phyloP scores from a whole-genome alignment of 2,797 vertebrate genomes.

The Myioborus miniatus region DNA sequence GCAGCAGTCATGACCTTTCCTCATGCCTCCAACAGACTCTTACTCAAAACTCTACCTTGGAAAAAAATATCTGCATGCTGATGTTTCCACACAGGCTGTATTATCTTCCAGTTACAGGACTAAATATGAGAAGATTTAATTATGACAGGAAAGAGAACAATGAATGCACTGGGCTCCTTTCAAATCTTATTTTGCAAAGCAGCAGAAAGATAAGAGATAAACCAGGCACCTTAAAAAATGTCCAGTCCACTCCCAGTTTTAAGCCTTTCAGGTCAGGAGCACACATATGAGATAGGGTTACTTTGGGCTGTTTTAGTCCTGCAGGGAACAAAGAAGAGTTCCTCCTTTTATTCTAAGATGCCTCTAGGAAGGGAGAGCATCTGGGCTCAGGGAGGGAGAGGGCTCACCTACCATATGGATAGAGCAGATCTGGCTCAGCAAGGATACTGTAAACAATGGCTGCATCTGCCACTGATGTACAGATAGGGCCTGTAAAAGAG shows the following conservation, averaged over 20 bases:
- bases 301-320: conserved; percentile 67
- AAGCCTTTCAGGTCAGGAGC: conserved; percentile 64
- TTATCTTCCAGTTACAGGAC: not conserved
- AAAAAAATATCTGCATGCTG: not conserved
- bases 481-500: conserved; percentile 60
- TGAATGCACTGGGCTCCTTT: not conserved
- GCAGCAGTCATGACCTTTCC: not conserved
- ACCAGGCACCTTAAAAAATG: conserved; percentile 65
- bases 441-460: conserved; percentile 66
- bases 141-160: not conserved
- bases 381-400: not conserved
- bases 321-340: conserved; percentile 18
- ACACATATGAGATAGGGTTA: conserved; percentile 26
- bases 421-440: conserved; percentile 55
- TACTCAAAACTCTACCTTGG: not conserved
- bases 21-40: not conserved
- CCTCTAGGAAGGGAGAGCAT: not conserved
- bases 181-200: not conserved
- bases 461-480: conserved; percentile 65
- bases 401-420: conserved; percentile 56
- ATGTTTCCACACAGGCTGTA: not conserved
- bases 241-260: conserved; percentile 71
- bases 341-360: not conserved
- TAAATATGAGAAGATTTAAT: not conserved
- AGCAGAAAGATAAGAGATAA: not conserved